phyloP scores from a whole-genome alignment of 2,113 vertebrate species.

The Calidris pugnax region DNA sequence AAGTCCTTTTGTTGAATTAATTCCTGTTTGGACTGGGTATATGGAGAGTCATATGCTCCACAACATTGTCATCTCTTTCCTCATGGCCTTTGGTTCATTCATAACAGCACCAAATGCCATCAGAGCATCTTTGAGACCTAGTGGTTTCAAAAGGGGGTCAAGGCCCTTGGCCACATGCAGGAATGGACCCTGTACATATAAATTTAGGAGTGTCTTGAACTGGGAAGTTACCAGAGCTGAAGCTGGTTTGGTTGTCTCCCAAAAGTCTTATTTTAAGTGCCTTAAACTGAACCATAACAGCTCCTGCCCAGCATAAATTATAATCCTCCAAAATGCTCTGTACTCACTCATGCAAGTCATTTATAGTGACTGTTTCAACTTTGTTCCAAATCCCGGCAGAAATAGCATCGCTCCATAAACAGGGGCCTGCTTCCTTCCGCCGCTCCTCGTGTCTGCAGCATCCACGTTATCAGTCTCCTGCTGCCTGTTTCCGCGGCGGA shows the following conservation, averaged over 20 bases:
- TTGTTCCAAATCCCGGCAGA: background rate
- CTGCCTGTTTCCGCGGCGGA: background rate
- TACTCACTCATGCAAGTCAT: conserved; percentile 1
- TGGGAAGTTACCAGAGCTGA: conserved; percentile 16
- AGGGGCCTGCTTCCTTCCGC: conserved; percentile 36
- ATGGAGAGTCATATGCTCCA: background rate
- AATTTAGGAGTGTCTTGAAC: background rate
- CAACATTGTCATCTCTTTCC: background rate
- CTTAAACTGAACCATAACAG: conserved; percentile 29
- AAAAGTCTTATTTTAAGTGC: conserved; percentile 43
- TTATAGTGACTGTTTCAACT: conserved; percentile 33
- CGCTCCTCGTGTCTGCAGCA: background rate
- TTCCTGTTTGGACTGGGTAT: background rate
- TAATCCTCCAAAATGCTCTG: conserved; percentile 34
- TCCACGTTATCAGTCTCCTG: background rate
- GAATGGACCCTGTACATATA: background rate
- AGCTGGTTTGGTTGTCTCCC: conserved; percentile 47
- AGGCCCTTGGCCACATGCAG: background rate
- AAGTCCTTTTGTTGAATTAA: background rate
- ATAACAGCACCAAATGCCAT: background rate
- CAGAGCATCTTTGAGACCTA: background rate
- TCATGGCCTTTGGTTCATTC: background rate
- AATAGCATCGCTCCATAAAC: conserved; percentile 11
- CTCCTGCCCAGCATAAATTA: conserved; percentile 52
- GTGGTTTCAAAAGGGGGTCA: background rate